A percentile compares a stretch with the other conserved stretches of the same genome.
phyloP scores from a whole-genome alignment of 2,113 vertebrate genomes.

The Lagopus leucura region DNA sequence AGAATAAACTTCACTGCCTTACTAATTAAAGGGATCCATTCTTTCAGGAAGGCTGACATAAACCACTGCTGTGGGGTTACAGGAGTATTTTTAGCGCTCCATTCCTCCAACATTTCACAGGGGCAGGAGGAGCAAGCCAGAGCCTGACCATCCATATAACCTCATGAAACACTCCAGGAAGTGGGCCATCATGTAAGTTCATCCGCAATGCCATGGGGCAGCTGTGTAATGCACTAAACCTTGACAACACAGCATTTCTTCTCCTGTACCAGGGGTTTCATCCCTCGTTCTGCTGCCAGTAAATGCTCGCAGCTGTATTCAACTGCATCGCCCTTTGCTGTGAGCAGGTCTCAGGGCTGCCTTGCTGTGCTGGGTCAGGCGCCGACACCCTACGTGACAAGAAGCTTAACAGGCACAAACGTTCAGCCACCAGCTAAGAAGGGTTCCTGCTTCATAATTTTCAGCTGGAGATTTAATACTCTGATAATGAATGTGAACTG shows the following conservation, averaged over 20 bases:
- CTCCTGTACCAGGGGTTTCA: not conserved
- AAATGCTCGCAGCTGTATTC: no score
- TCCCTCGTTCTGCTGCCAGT: not conserved
- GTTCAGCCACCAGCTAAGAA: not conserved
- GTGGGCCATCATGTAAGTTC: accelerated
- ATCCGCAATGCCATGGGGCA: not conserved
- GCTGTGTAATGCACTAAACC: not conserved
- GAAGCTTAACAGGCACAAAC: not conserved
- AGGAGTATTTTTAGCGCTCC: not conserved
- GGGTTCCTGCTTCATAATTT: not conserved
- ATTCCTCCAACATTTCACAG: not conserved
- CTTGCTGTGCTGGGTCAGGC: not conserved
- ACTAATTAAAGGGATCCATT: conserved; percentile 43
- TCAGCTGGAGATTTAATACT: not conserved
- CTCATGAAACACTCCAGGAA: not conserved
- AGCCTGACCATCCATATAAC: accelerated
- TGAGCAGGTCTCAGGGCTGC: no score
- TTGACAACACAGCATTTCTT: not conserved
- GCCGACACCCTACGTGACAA: accelerated
- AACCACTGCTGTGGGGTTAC: conserved; percentile 14
- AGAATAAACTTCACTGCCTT: conserved; percentile 30
- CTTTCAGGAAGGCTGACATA: conserved; percentile 24
- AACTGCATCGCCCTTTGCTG: not conserved
- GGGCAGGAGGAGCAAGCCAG: not conserved
- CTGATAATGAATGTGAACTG: accelerated